Evolutionary conservation across 1,140 invertebrate species (phyloP).

Genomic region (Alviniconcha marisindica): DNA sequence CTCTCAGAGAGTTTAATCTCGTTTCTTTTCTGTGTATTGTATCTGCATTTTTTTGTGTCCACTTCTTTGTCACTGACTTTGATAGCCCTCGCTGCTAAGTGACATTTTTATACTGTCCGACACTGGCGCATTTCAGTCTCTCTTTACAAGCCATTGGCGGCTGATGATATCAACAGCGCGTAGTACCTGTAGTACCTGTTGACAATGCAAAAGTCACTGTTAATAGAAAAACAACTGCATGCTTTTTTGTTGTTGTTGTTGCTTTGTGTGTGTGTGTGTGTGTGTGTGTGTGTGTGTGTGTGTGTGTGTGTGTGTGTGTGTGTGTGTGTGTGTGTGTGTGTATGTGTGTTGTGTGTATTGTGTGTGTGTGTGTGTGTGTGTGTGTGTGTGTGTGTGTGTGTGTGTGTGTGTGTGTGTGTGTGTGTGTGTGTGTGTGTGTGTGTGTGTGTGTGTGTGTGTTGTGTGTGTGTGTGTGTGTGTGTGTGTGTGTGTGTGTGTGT

Average conservation of each 20-base stretch:
- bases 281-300: not conserved
- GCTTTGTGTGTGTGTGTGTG: not conserved
- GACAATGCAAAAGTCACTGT: no score
- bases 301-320: not conserved
- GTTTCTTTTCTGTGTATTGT: no score
- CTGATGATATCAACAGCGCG: no score
- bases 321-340: constrained; percentile 14
- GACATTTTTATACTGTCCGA: no score
- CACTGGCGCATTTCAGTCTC: no score
- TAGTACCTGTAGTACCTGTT: no score
- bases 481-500: not conserved
- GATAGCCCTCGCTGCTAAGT: not conserved
- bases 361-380: constrained; percentile 13
- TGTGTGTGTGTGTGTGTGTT: not conserved
- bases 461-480: not conserved
- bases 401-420: constrained; percentile 15
- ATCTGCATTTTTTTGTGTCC: no score
- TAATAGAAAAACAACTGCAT: no score
- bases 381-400: constrained; percentile 14
- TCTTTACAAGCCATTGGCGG: no score
- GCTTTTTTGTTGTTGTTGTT: not conserved
- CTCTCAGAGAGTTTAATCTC: no score
- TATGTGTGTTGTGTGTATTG: no score
- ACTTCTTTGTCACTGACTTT: not conserved
- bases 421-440: not conserved